Evolutionary conservation across 2,888 invertebrate genomes (phyloP).

Genomic region (Erannis defoliaria): DNA sequence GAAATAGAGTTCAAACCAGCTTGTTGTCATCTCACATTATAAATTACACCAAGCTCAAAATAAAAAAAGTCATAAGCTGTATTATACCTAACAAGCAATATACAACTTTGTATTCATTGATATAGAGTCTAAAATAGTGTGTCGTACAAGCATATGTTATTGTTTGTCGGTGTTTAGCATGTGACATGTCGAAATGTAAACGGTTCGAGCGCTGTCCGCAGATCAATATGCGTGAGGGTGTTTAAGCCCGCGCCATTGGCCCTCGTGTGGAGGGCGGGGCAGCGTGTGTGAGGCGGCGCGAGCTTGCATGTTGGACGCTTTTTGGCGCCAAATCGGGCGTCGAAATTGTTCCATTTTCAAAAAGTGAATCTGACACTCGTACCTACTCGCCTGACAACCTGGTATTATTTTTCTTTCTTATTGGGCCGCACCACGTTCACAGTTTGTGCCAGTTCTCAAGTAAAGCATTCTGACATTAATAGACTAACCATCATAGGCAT

Average conservation of each 20-base stretch:
- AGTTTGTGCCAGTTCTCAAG: too few species aligned
- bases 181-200: conserved; percentile 86
- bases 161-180: conserved; percentile 84
- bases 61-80: conserved; percentile 49
- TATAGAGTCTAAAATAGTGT: conserved; percentile 53
- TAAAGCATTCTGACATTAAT: too few species aligned
- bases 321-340: conserved; percentile 78
- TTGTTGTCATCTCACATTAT: conserved; percentile 52
- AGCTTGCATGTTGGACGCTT: conserved; percentile 62
- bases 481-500: too few species aligned
- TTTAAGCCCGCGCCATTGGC: conserved; percentile 82
- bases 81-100: conserved; percentile 30
- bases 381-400: too few species aligned
- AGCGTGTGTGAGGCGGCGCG: conserved; percentile 71
- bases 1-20: conserved; percentile 42
- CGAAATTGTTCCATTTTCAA: conserved; percentile 61
- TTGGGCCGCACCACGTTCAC: too few species aligned
- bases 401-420: too few species aligned
- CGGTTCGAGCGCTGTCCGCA: conserved; percentile 83
- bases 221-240: conserved; percentile 87
- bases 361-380: conserved; percentile 47
- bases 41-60: conserved; percentile 61
- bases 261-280: conserved; percentile 80
- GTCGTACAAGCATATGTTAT: conserved; percentile 68
- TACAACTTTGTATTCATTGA: not conserved